These are phyloP conservation scores for Chalcosyrphus nemorum DNA, from an alignment of 2,888 invertebrate species.

Conservation along the genomic window DNA sequence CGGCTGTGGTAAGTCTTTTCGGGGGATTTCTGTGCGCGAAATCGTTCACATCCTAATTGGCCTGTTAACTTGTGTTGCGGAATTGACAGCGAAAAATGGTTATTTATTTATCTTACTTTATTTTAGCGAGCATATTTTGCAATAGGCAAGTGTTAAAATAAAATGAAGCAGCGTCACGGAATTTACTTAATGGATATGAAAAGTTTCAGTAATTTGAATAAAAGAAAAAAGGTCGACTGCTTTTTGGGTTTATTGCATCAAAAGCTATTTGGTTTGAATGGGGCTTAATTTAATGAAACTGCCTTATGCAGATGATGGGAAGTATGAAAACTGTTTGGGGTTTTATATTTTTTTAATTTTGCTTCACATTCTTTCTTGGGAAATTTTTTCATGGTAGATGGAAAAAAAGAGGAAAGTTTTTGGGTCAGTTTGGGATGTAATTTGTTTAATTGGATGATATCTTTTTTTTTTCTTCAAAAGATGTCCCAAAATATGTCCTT, in stretches of 20 bases:
- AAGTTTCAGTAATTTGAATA: constrained; percentile 13
- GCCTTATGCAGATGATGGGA: neutral
- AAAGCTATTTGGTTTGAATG: neutral
- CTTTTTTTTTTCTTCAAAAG: neutral
- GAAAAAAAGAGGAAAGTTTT: neutral
- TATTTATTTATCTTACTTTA: neutral
- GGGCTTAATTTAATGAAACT: neutral
- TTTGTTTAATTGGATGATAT: neutral
- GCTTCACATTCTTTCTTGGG: neutral
- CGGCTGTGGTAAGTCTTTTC: neutral
- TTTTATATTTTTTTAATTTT: neutral
- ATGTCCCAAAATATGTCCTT: neutral
- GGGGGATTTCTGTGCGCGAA: constrained; percentile 12
- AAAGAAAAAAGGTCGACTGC: neutral
- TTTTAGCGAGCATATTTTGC: neutral
- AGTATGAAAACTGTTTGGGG: neutral
- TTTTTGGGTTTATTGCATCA: constrained; percentile 1
- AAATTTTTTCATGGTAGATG: neutral
- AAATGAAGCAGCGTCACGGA: neutral
- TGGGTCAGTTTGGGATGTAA: neutral
- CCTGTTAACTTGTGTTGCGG: constrained; percentile 4
- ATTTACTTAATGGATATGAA: constrained; percentile 7
- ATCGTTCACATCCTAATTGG: constrained; percentile 5
- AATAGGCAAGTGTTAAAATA: neutral
- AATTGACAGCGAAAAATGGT: neutral